Base-by-base conservation (phyloP, 2,113 vertebrate species). In the Tetraodon nigroviridis region DNA sequence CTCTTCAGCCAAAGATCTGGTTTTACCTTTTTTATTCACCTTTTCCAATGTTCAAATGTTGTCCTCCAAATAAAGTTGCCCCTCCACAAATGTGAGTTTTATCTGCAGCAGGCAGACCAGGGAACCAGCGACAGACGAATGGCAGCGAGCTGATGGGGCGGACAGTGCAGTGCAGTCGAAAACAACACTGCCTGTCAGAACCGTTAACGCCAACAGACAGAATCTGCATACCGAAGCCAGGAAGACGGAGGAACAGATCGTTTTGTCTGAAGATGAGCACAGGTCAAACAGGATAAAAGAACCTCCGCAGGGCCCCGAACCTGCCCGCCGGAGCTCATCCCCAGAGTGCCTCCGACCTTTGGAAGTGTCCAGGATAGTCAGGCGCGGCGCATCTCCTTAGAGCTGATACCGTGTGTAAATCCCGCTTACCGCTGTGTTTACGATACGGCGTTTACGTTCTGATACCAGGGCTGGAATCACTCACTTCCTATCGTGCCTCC, bases 121-220 rank as follows among this genome's bases (percentile, higher is more conserved):
- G 82, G 79, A 69, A 73, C 72, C 80, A 64, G 58, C 65, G 81
- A 85, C 73, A 81, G 67, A 80, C 75, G 74, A 76, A 87, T 80
- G 63, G 73, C 55, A 56, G 17, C 51, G 54, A 59, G 69, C 51
- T 60, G 81, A 84, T 78, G 67, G 42, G 51, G 59, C 68, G 55
- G 77, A 73, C 77, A 19, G 62, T 21, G 49, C 59, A n/a, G n/a
- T n/a, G n/a, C 75, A 56, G 16, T 73, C 75, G 58, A 11, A n/a
- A 61, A 79, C 64, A 77, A 73, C 64, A 65, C 82, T 72, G 73
- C 61, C 69, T 56, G 73, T 82, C 79, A 66, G 64, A 60, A 69
- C 58, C 45, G 18, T 59, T 5, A 64, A 59, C 71, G 71, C 80
- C 76, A 77, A 74, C 53, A 54, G 72, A 76, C 54, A 44, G 58